phyloP scores from a whole-genome alignment of 1,140 invertebrate genomes.

The Diabrotica virgifera region DNA sequence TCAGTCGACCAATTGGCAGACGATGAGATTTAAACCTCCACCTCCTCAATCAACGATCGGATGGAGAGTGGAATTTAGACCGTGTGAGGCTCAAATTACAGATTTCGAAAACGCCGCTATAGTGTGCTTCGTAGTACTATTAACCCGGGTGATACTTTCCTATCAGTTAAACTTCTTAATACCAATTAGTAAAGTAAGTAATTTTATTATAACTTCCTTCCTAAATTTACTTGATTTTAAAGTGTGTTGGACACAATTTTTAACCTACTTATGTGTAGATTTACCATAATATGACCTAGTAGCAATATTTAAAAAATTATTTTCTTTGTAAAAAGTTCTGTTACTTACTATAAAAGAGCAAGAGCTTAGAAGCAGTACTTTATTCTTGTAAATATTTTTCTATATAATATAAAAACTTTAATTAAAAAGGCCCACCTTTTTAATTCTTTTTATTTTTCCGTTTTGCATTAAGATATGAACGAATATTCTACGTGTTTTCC shows the following conservation, averaged over 20 bases:
- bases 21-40: slow-evolving; percentile 99
- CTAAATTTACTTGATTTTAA: not conserved
- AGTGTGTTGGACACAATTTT: not conserved
- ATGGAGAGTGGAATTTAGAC: slow-evolving; percentile 99
- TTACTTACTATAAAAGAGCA: no score
- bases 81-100: slow-evolving; percentile 97
- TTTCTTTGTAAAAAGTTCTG: no score
- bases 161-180: slow-evolving; percentile 96
- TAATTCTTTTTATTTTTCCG: no score
- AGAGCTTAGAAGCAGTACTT: no score
- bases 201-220: not conserved
- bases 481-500: no score
- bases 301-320: no score
- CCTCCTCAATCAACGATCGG: slow-evolving; percentile 93
- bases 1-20: slow-evolving; percentile 99
- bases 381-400: no score
- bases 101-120: slow-evolving; percentile 99
- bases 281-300: no score
- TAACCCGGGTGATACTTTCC: slow-evolving; percentile 95
- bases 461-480: no score
- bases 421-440: no score
- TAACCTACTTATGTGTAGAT: not conserved
- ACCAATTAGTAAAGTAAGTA: slow-evolving; percentile 89
- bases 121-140: slow-evolving; percentile 95
- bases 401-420: no score